Percentiles rank a stretch among this genome's conserved stretches.
Conservation (phyloP, 2,797 vertebrate genomes). For the Anguilla obscura region DNA sequence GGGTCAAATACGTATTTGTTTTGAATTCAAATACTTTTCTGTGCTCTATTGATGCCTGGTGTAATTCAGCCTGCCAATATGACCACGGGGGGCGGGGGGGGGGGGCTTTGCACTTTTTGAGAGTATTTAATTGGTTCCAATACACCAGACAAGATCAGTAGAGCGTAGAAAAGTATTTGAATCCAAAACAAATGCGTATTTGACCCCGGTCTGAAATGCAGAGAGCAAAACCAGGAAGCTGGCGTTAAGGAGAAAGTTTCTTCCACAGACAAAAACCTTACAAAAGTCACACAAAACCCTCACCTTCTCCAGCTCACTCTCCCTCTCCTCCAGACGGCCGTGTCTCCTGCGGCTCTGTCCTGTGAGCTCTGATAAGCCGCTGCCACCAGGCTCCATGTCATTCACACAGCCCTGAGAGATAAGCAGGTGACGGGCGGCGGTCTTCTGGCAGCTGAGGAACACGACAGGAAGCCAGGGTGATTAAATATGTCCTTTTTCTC, state of each 20-base stretch:
- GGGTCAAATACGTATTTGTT: too few species aligned
- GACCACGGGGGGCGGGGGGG: too few species aligned
- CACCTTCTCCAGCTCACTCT: constrained; percentile 49
- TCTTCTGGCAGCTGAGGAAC: constrained; percentile 60
- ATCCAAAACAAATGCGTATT: too few species aligned
- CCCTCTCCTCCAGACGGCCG: constrained; percentile 19
- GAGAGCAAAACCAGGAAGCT: not conserved
- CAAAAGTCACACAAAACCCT: constrained; percentile 9
- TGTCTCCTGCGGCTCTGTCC: constrained; percentile 22
- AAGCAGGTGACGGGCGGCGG: constrained; percentile 41
- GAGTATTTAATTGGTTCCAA: too few species aligned
- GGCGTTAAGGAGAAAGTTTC: not conserved
- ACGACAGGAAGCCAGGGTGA: not conserved
- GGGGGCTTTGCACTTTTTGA: too few species aligned
- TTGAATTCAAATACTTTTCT: too few species aligned
- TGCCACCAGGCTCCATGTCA: constrained; percentile 24
- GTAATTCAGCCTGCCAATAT: too few species aligned
- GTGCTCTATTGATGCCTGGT: too few species aligned
- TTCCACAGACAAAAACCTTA: too few species aligned
- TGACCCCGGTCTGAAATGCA: not conserved
- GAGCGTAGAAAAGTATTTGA: too few species aligned
- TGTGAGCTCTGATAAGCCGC: constrained; percentile 31
- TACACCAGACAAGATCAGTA: too few species aligned
- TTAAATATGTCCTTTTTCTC: too few species aligned
- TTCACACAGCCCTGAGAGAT: constrained; percentile 39